phyloP scores from a whole-genome alignment of 2,888 invertebrate species.

The Malachius bipustulatus region DNA sequence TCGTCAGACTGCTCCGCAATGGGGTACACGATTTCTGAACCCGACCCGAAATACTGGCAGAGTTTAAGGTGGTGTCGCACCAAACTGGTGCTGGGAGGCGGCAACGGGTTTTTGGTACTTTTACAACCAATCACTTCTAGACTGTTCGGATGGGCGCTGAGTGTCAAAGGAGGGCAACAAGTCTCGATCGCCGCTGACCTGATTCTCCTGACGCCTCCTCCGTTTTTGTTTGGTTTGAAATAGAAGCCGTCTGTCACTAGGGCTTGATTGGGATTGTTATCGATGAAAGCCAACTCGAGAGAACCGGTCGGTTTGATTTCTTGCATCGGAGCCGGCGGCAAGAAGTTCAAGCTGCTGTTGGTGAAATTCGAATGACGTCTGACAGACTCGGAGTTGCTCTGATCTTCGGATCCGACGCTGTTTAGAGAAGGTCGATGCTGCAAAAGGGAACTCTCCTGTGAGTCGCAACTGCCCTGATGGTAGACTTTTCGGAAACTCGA shows the following conservation, averaged over 20 bases:
- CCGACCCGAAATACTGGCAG: neutral
- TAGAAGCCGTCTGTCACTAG: slow-evolving; percentile 33
- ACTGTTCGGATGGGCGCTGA: slow-evolving; percentile 72
- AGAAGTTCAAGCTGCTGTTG: slow-evolving; percentile 43
- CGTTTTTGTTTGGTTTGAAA: slow-evolving; percentile 27
- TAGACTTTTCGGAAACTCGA: slow-evolving; percentile 44
- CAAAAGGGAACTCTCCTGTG: slow-evolving; percentile 40
- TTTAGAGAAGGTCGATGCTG: slow-evolving; percentile 35
- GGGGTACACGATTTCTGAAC: slow-evolving; percentile 69
- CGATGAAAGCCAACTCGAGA: slow-evolving; percentile 41
- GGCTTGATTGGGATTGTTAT: slow-evolving; percentile 35
- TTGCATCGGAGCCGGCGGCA: slow-evolving; percentile 39
- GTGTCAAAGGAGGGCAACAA: slow-evolving; percentile 51
- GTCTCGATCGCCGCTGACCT: slow-evolving; percentile 61
- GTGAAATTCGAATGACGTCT: slow-evolving; percentile 51
- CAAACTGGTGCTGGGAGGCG: slow-evolving; percentile 57
- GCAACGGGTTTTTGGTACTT: slow-evolving; percentile 55
- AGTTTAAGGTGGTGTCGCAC: slow-evolving; percentile 43
- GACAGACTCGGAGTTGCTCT: slow-evolving; percentile 8
- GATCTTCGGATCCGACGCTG: slow-evolving; percentile 32
- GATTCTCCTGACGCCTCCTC: slow-evolving; percentile 50
- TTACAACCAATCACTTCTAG: slow-evolving; percentile 56
- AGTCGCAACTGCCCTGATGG: slow-evolving; percentile 31
- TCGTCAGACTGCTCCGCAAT: slow-evolving; percentile 78
- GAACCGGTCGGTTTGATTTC: slow-evolving; percentile 41